These are phyloP conservation scores for Lophotriccus pileatus DNA, from an alignment of 2,797 vertebrate genomes.

Conservation along the genomic window DNA sequence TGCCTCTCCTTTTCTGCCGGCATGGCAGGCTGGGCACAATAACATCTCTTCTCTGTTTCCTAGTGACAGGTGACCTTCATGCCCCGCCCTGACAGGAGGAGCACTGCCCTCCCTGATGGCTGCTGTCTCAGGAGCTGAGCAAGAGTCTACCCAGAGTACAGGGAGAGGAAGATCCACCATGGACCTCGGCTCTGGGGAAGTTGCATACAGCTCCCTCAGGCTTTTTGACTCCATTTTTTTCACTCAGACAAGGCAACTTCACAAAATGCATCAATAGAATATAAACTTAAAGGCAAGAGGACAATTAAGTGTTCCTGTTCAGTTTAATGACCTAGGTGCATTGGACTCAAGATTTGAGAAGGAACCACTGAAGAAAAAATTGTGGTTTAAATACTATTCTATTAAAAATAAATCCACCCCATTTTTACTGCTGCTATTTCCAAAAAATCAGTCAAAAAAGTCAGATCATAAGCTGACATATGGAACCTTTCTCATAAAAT, in stretches of 20 bases:
- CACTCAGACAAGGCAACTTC: not conserved
- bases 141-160: not conserved
- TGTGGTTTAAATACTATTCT: not conserved
- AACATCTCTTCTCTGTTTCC: not conserved
- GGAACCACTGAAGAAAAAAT: not conserved
- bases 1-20: not conserved
- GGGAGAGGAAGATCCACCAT: not conserved
- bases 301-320: not conserved
- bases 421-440: not conserved
- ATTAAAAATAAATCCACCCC: not conserved
- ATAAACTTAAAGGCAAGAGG: not conserved
- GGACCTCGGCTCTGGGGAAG: not conserved
- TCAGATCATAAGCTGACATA: not conserved
- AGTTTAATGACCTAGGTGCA: not conserved
- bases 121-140: not conserved
- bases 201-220: not conserved
- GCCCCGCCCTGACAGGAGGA: accelerated
- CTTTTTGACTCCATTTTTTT: not conserved
- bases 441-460: not conserved
- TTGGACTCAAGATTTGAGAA: not conserved
- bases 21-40: accelerated
- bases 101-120: not conserved
- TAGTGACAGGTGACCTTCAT: not conserved
- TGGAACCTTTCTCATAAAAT: conserved; percentile 25
- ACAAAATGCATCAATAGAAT: not conserved